Evolutionary conservation across 2,888 invertebrate species (phyloP).

Genomic region (Drosophila sordidula): DNA sequence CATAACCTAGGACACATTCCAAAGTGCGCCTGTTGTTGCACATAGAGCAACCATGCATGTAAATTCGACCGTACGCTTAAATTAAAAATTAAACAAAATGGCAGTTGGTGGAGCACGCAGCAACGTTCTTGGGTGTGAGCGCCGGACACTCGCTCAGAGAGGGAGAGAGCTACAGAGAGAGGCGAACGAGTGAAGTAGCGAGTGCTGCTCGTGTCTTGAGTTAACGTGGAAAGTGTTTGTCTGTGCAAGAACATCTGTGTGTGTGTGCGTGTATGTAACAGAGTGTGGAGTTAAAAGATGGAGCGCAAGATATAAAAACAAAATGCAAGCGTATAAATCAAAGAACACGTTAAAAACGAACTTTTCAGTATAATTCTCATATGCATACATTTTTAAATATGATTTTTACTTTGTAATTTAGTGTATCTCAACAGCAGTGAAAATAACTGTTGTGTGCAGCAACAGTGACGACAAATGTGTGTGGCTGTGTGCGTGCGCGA

Average conservation of each 20-base stretch:
- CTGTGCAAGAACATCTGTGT: constrained; percentile 29
- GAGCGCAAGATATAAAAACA: constrained; percentile 70
- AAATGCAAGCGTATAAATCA: constrained; percentile 51
- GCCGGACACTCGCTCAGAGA: constrained; percentile 58
- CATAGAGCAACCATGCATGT: constrained; percentile 59
- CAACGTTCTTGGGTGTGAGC: constrained; percentile 69
- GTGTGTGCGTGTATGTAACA: constrained; percentile 37
- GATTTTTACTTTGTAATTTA: constrained; percentile 18
- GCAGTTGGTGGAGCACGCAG: constrained; percentile 79
- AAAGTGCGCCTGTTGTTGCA: constrained; percentile 38
- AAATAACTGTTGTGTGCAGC: constrained; percentile 41
- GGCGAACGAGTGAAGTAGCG: constrained; percentile 59
- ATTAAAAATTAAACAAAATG: constrained; percentile 82
- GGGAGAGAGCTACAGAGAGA: constrained; percentile 30
- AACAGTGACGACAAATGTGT: constrained; percentile 38
- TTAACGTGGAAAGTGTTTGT: constrained; percentile 62
- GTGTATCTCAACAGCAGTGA: constrained; percentile 46
- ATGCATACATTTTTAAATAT: constrained; percentile 22
- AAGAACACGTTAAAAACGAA: constrained; percentile 29
- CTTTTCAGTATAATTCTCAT: constrained; percentile 9
- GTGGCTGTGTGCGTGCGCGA: constrained; percentile 45
- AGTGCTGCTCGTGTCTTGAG: constrained; percentile 56
- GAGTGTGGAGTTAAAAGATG: constrained; percentile 68
- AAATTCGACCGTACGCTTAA: constrained; percentile 60
- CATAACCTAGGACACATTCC: constrained; percentile 64